A percentile compares a stretch with the other conserved stretches of the same genome.
Conservation (phyloP, 2,888 invertebrate genomes). For the Drosophila nr. perissopoda region DNA sequence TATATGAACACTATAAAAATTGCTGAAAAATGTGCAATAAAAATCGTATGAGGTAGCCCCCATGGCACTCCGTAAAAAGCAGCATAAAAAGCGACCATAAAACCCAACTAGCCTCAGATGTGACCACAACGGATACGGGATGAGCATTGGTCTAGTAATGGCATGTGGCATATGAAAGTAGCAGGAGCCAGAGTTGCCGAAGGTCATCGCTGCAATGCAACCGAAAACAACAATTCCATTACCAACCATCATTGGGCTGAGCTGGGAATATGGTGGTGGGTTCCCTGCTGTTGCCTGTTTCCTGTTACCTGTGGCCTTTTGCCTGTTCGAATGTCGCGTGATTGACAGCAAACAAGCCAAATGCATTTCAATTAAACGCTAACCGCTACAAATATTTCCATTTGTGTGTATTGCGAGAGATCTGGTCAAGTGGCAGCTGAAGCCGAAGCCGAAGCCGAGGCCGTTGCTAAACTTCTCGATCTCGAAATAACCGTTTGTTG, state of each 20-base stretch:
- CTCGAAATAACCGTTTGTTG: conserved; percentile 19
- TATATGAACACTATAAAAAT: conserved; percentile 36
- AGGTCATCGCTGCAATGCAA: conserved; percentile 49
- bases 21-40: conserved; percentile 33
- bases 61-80: conserved; percentile 4
- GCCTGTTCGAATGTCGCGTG: conserved; percentile 53
- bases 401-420: conserved; percentile 56
- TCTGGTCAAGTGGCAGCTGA: conserved; percentile 66
- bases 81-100: conserved; percentile 33
- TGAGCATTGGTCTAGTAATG: background rate
- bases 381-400: conserved; percentile 81
- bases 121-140: conserved; percentile 43
- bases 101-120: conserved; percentile 19
- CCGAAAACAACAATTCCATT: conserved; percentile 48
- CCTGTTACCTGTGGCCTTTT: conserved; percentile 9
- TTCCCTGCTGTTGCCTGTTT: conserved; percentile 2
- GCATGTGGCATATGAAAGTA: conserved; percentile 15
- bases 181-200: conserved; percentile 16
- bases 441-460: background rate
- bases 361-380: conserved; percentile 82
- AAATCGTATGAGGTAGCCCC: conserved; percentile 19
- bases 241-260: conserved; percentile 24
- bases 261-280: conserved; percentile 5
- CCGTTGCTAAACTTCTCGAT: conserved; percentile 30
- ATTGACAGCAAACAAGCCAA: conserved; percentile 81